Conservation (phyloP, 2,113 vertebrate species). For the Nanger granti region DNA sequence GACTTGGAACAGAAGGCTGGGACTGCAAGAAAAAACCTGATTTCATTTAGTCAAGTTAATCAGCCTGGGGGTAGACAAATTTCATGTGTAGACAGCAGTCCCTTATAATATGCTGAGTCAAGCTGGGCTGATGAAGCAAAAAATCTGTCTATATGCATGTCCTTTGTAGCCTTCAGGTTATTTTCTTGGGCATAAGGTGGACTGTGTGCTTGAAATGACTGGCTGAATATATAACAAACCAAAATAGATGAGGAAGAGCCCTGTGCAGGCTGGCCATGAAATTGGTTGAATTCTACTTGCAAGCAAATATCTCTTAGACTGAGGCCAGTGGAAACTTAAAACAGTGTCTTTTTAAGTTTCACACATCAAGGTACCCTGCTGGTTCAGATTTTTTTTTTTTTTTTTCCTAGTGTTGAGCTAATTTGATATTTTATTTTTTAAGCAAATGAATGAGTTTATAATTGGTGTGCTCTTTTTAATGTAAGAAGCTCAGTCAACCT, state of each 20-base stretch:
- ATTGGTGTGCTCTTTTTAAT: neutral
- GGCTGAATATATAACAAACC: neutral
- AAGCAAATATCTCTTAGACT: neutral
- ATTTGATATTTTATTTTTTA: neutral
- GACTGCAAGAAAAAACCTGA: slow-evolving; percentile 30
- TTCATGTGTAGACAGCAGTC: slow-evolving; percentile 21
- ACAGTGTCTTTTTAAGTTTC: neutral
- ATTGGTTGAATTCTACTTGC: neutral
- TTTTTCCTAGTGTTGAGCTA: neutral
- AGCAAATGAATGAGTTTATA: neutral
- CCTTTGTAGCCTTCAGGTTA: neutral
- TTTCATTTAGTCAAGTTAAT: neutral
- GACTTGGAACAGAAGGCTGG: neutral
- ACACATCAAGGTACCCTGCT: neutral
- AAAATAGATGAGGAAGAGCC: neutral
- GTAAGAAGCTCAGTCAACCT: neutral
- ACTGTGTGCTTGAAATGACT: neutral
- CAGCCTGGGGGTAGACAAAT: slow-evolving; percentile 28
- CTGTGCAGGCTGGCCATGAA: neutral
- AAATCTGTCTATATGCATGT: neutral
- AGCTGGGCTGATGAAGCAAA: slow-evolving; percentile 15
- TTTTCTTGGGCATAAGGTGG: neutral
- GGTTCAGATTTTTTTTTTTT: neutral
- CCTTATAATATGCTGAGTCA: slow-evolving; percentile 32
- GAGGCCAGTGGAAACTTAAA: neutral